A percentile compares a stretch with the other conserved stretches of the same genome.
Conservation (phyloP, 2,797 vertebrate species). For the Numenius phaeopus region DNA sequence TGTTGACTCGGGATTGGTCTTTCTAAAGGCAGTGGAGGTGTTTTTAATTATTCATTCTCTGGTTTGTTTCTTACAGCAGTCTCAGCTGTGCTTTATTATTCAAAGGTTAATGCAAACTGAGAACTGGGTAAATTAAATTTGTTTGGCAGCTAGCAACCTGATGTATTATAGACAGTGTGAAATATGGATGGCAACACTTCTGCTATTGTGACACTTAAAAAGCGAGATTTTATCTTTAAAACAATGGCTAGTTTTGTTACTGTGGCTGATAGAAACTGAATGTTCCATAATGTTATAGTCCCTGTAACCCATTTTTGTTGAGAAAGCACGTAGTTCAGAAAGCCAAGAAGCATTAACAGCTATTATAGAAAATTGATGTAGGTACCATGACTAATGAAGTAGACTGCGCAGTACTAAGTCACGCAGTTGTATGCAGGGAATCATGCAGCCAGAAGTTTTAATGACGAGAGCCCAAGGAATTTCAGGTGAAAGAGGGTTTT, state of each 20-base stretch:
- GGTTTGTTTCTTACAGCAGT: slow-evolving; percentile 80
- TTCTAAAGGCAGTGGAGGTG: slow-evolving; percentile 75
- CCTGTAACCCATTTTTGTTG: slow-evolving; percentile 51
- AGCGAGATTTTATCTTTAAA: slow-evolving; percentile 55
- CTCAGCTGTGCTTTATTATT: slow-evolving; percentile 83
- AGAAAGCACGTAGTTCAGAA: slow-evolving; percentile 27
- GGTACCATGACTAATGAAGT: slow-evolving; percentile 70
- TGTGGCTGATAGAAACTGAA: slow-evolving; percentile 12
- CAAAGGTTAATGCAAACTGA: slow-evolving; percentile 82
- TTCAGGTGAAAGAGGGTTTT: slow-evolving; percentile 39
- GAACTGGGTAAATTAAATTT: slow-evolving; percentile 78
- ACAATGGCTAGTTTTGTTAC: slow-evolving; percentile 3
- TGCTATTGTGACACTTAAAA: slow-evolving; percentile 32
- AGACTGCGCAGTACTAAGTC: slow-evolving; percentile 7
- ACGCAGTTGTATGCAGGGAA: slow-evolving; percentile 29
- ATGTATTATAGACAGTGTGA: slow-evolving; percentile 20
- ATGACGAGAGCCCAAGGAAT: slow-evolving; percentile 53
- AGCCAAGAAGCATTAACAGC: slow-evolving; percentile 53
- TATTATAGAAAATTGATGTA: slow-evolving; percentile 65
- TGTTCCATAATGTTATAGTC: slow-evolving; percentile 16
- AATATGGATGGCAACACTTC: slow-evolving; percentile 38
- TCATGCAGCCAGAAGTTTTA: slow-evolving; percentile 55
- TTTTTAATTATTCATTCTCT: slow-evolving; percentile 83
- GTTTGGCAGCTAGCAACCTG: slow-evolving; percentile 65
- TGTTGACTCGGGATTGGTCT: slow-evolving; percentile 71